Base-by-base conservation (phyloP, 1,140 invertebrate genomes). In the Oppia nitens region DNA sequence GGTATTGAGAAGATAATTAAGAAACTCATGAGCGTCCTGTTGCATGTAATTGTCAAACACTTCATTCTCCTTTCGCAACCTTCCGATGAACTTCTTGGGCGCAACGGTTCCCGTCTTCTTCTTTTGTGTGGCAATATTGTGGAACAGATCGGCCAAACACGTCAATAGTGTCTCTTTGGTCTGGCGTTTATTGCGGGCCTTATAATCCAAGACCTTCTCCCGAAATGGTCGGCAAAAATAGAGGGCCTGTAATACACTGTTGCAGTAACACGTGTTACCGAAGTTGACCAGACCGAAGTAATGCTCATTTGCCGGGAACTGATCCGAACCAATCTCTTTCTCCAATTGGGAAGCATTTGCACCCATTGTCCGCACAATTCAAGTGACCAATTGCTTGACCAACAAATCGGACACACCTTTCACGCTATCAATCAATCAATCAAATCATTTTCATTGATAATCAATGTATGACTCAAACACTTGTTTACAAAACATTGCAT, bases 1-100 rank as follows among this genome's bases (percentile, higher is more conserved):
- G 55, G 77, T 76, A 75, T 99, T 98, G 53, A 99, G 88, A 51
- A 99, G 78, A 74, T 97, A 98, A 73, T 98, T 98, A 51, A 99
- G 78, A 77, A 98, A 99, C 74, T 98, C 95, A 72, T 99, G 95
- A 50, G 95, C 95, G 83, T 99, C 95, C 77, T 99, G 95, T 73
- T 99, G 94, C 85, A 97, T 92, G 70, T 96, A 98, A 73, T 99
- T 98, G 74, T 98, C 94, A 79, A 99, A 98, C 68, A 94, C 83
- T 75, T 96, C 90, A 82, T 98, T 98, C 76, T 99, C 95, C 79
- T 98, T 98, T 67, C 94, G 81, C 66, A 99, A 73, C 67, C 93
- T 80, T 64, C 93, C 90, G 67, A 99, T 98, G 74, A 99, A 99
- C 72, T 98, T 96, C 75, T 99, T 99, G 64, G 96, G 96, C 53